Base-by-base conservation (phyloP, 2,888 invertebrate species). In the Zonitis immaculata region DNA sequence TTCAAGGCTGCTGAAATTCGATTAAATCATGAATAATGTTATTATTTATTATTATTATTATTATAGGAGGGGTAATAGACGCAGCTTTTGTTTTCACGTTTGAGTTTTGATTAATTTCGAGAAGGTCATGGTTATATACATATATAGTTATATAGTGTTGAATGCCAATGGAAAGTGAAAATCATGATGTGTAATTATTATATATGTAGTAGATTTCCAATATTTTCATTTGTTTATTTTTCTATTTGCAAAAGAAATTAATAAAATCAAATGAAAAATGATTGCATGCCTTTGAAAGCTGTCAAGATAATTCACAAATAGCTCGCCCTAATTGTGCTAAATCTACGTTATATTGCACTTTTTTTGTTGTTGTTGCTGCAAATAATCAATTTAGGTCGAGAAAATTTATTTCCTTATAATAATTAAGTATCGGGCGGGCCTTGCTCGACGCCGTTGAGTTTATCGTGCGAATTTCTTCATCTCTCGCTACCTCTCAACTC, bases 81-180 rank as follows among this genome's bases (percentile, higher is more conserved):
- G 18, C 6, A 11, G 20, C 39, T 61, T 61, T 61, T 59, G 58
- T 55, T 61, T 61, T 61, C 61, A 59, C 54, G 55, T 18, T 11
- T 6, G 11, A 54, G 52, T 51, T 51, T 46, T 52, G 54, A 52
- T 56, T 56, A 16, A 47, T 54, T 54, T 48, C 51, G 53, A 47
- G 46, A 56, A 58, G 61, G 61, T 61, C 61, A 61, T 52, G 61
- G 58, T 44, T 39, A 50, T 28, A n/a, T n/a, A n/a, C n/a, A n/a
- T n/a, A n/a, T n/a, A n/a, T n/a, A n/a, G n/a, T n/a, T n/a, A n/a
- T n/a, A n/a, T n/a, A n/a, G n/a, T 42, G 27, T 47, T 47, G 44
- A 49, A 42, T 58, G 35, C 28, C 27, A 45, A 45, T 27, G 16
- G 39, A 44, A 47, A 52, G 44, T 46, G 60, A 56, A 56, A 47